Evolutionary conservation across 1,140 invertebrate species (phyloP).

Genomic region (Druon quercuslanigerum): DNA sequence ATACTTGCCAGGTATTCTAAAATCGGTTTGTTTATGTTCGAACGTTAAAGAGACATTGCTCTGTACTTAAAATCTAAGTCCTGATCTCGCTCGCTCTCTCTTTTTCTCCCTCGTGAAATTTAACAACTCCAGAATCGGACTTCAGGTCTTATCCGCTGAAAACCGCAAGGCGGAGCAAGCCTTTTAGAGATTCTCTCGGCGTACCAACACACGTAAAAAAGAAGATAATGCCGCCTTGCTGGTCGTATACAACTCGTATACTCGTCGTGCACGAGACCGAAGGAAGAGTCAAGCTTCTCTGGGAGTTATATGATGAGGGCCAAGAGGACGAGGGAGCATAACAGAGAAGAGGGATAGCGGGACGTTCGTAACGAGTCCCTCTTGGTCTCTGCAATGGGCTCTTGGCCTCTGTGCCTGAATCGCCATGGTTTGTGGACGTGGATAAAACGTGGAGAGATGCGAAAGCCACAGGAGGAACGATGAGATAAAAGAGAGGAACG

Average conservation of each 20-base stretch:
- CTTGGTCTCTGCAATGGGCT: slow-evolving; percentile 50
- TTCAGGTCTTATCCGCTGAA: too few species aligned
- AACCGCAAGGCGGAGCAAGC: too few species aligned
- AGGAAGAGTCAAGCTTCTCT: slow-evolving; percentile 43
- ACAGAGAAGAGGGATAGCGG: slow-evolving; percentile 50
- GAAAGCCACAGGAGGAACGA: slow-evolving; percentile 36
- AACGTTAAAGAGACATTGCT: too few species aligned
- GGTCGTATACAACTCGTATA: slow-evolving; percentile 40
- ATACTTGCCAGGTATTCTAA: too few species aligned
- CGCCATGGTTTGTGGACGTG: slow-evolving; percentile 42
- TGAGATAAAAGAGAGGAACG: slow-evolving; percentile 38
- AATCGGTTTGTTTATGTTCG: too few species aligned
- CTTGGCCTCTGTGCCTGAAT: slow-evolving; percentile 41
- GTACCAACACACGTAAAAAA: slow-evolving; percentile 3
- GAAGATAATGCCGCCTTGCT: not conserved
- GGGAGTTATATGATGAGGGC: slow-evolving; percentile 55
- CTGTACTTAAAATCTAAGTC: too few species aligned
- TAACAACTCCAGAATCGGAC: too few species aligned
- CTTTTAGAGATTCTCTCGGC: not conserved
- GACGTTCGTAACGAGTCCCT: slow-evolving; percentile 61
- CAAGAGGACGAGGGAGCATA: slow-evolving; percentile 44
- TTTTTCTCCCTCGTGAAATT: too few species aligned
- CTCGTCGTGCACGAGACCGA: not conserved
- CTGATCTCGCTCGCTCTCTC: too few species aligned
- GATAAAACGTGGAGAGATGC: slow-evolving; percentile 40